Conservation (phyloP, 2,888 invertebrate species). For the Campoplex capitator region DNA sequence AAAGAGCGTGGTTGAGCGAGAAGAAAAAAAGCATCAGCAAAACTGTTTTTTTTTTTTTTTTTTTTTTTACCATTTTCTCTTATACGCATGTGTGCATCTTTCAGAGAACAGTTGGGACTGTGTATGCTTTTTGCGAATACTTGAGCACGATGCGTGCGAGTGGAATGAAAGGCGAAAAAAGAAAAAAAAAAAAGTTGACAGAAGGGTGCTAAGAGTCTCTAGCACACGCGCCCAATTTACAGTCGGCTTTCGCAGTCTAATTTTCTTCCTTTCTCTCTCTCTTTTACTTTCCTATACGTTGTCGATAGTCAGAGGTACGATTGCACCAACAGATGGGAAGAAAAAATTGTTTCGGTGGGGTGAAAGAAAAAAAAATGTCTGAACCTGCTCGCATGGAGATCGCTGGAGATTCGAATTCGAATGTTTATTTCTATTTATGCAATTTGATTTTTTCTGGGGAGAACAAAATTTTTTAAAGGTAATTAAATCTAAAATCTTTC, state of each 20-base stretch:
- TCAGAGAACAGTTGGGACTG: slow-evolving; percentile 5
- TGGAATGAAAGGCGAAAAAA: slow-evolving; percentile 34
- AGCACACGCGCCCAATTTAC: slow-evolving; percentile 45
- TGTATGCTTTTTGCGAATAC: slow-evolving; percentile 40
- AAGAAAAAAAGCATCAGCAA: slow-evolving; percentile 21
- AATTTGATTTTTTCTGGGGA: neutral
- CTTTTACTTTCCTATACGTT: neutral
- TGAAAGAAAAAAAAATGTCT: neutral
- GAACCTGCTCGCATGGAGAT: neutral
- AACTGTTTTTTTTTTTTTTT: neutral
- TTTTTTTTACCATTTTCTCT: neutral
- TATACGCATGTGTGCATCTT: neutral
- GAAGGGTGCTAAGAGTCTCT: slow-evolving; percentile 45
- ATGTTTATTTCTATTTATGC: neutral
- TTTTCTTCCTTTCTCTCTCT: slow-evolving; percentile 11
- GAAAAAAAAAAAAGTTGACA: slow-evolving; percentile 29
- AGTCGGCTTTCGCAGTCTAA: slow-evolving; percentile 6
- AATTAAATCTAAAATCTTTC: too few species aligned
- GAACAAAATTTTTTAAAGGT: neutral
- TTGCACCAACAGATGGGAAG: slow-evolving; percentile 14
- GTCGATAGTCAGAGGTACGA: neutral
- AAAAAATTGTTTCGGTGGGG: neutral
- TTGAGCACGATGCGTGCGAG: slow-evolving; percentile 41
- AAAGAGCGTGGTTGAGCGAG: slow-evolving; percentile 34
- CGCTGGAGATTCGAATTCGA: neutral